phyloP scores from a whole-genome alignment of 1,140 invertebrate genomes.

The Planococcus citri region DNA sequence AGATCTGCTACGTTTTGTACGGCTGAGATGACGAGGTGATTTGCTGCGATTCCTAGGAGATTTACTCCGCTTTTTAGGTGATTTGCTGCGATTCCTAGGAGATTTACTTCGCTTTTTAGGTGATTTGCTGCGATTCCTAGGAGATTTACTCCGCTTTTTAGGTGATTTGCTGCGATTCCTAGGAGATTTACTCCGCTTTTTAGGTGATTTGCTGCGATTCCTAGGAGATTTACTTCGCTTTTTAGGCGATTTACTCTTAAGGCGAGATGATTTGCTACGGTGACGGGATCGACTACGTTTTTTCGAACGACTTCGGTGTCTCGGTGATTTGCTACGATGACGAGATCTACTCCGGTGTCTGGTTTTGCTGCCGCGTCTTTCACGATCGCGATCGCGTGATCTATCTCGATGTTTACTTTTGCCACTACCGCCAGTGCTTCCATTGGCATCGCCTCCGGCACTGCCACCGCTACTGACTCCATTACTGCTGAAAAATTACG shows the following conservation, averaged over 20 bases:
- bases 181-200: not conserved
- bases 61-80: not conserved
- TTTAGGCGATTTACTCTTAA: not conserved
- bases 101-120: not conserved
- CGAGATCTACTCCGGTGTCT: conserved; percentile 22
- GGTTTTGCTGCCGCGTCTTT: conserved; percentile 24
- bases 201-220: not conserved
- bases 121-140: not conserved
- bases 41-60: not conserved
- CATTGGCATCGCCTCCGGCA: no score
- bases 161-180: not conserved
- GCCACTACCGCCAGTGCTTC: not conserved
- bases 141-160: not conserved
- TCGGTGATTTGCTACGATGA: not conserved
- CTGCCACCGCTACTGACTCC: no score
- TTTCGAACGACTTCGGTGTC: not conserved
- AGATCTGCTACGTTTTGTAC: not conserved
- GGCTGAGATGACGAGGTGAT: not conserved
- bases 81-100: not conserved
- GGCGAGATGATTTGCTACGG: conserved; percentile 10
- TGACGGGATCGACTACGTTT: not conserved
- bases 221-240: not conserved
- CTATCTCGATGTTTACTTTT: conserved; percentile 28
- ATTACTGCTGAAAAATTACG: no score
- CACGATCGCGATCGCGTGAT: conserved; percentile 27